Percentiles rank a stretch among this genome's conserved stretches.
phyloP scores from a whole-genome alignment of 1,140 invertebrate species.

The Drosophila ogumai region DNA sequence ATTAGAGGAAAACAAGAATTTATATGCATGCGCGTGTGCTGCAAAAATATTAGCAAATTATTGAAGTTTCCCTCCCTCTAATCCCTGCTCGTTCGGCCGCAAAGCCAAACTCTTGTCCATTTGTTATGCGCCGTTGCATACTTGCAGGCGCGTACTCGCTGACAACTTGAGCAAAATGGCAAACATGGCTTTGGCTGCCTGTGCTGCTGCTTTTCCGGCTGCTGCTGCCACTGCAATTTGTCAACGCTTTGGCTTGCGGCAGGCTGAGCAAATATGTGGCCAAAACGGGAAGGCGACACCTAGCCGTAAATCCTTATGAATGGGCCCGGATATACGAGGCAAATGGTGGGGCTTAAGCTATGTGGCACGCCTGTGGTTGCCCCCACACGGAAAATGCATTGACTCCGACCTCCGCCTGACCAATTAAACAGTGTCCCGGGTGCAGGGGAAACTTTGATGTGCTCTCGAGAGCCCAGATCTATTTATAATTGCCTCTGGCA shows the following conservation, averaged over 20 bases:
- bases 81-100: conserved; percentile 36
- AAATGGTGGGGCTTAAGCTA: conserved; percentile 15
- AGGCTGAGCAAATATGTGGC: conserved; percentile 68
- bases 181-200: conserved; percentile 49
- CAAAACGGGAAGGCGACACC: conserved; percentile 41
- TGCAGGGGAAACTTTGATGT: conserved; percentile 27
- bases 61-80: conserved; percentile 42
- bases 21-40: conserved; percentile 27
- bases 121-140: conserved; percentile 70
- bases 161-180: conserved; percentile 78
- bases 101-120: conserved; percentile 58
- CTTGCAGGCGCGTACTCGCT: conserved; percentile 62
- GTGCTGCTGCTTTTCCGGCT: neutral
- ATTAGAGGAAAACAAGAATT: conserved; percentile 42
- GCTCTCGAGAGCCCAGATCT: conserved; percentile 33
- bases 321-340: conserved; percentile 29
- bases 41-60: conserved; percentile 68
- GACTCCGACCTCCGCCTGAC: conserved; percentile 20
- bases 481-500: conserved; percentile 71
- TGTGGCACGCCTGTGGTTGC: conserved; percentile 11
- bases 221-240: conserved; percentile 58
- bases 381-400: conserved; percentile 24
- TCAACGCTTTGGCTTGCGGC: conserved; percentile 76
- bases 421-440: conserved; percentile 34
- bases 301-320: conserved; percentile 73